Evolutionary conservation across 2,797 vertebrate genomes (phyloP).

Genomic region (Darevskia nairensis): DNA sequence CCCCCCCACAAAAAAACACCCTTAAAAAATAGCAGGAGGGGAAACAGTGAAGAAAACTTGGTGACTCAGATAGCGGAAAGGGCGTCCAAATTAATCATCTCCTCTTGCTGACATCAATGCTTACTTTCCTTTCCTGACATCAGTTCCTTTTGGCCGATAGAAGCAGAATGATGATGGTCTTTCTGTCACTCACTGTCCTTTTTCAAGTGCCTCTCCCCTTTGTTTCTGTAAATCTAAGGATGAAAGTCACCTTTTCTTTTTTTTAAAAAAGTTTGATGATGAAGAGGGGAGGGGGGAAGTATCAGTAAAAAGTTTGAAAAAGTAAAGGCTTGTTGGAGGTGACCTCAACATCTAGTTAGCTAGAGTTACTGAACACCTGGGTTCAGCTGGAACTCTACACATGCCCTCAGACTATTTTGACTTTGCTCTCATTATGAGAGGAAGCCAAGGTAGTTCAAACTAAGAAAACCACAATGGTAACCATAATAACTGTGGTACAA

Average conservation of each 20-base stretch:
- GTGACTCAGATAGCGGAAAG: neutral
- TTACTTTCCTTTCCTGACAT: neutral
- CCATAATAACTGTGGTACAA: no score
- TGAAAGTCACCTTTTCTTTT: neutral
- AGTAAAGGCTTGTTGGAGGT: neutral
- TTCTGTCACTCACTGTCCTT: conserved; percentile 6
- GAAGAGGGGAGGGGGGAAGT: neutral
- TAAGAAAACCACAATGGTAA: no score
- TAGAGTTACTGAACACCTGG: no score
- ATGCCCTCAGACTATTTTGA: no score
- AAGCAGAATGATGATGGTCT: neutral
- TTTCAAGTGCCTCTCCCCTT: neutral
- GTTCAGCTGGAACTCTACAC: no score
- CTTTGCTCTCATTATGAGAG: no score
- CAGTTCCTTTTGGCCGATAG: conserved; percentile 3
- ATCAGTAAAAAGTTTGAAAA: neutral
- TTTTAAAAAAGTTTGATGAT: neutral
- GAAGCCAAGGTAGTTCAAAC: no score
- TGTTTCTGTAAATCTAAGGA: neutral
- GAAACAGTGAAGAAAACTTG: neutral
- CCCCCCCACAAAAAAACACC: neutral
- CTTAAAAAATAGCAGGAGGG: conserved; percentile 1
- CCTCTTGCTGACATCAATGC: neutral
- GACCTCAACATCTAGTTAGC: no score
- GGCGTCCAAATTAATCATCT: conserved; percentile 5